Conservation (phyloP, 2,113 vertebrate species). For the Paedocypris sp. region DNA sequence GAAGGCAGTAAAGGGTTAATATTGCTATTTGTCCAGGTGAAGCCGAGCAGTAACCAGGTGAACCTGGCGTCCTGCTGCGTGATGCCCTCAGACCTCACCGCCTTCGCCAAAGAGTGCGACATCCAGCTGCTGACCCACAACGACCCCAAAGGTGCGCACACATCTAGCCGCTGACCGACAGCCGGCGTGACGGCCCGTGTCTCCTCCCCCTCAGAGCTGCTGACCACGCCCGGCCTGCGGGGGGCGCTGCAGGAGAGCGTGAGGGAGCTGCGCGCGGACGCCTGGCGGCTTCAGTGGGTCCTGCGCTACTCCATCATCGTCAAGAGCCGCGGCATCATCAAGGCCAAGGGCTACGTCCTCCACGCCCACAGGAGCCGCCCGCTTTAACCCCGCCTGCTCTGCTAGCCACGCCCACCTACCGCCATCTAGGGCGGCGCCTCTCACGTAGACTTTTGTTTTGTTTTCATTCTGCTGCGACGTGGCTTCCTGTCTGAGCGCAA, state of each 20-base stretch:
- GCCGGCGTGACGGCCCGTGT: too few relatives aligned
- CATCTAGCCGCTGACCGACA: neutral
- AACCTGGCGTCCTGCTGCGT: conserved; percentile 97
- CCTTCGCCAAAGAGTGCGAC: conserved; percentile 91
- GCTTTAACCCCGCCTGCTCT: too few relatives aligned
- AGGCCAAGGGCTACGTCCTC: conserved; percentile 93
- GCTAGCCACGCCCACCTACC: too few relatives aligned
- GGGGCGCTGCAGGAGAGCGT: conserved; percentile 75
- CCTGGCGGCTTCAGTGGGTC: conserved; percentile 90
- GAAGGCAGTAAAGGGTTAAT: too few relatives aligned
- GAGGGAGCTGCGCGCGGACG: conserved; percentile 53
- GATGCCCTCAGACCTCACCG: conserved; percentile 96
- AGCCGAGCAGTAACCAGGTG: conserved; percentile 96
- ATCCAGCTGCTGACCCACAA: conserved; percentile 96
- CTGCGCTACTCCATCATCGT: conserved; percentile 94
- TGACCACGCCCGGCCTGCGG: conserved; percentile 81
- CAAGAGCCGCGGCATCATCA: conserved; percentile 95
- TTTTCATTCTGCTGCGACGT: too few relatives aligned
- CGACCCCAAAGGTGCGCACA: conserved; percentile 81
- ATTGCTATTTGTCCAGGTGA: too few relatives aligned
- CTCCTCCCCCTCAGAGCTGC: conserved; percentile 77
- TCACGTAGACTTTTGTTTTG: too few relatives aligned
- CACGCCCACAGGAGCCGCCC: conserved; percentile 69
- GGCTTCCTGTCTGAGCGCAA: too few relatives aligned
- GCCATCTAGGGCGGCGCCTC: too few relatives aligned